A percentile compares a stretch with the other conserved stretches of the same genome.
Conservation (phyloP, 2,797 vertebrate genomes). For the Onychomys leucogaster region DNA sequence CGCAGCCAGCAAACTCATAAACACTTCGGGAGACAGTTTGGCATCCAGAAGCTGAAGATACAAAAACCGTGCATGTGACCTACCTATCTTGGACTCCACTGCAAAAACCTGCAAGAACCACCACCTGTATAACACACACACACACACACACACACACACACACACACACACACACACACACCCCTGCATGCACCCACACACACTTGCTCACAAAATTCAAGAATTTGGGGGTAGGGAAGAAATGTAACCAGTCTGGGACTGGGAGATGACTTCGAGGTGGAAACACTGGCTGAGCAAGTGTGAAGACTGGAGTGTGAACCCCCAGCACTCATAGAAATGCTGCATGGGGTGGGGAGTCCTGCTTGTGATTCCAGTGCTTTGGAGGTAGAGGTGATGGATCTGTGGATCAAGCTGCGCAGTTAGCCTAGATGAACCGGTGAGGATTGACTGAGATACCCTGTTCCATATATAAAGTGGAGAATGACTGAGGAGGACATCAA, state of each 20-base stretch:
- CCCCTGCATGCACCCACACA: neutral
- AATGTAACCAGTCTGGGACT: neutral
- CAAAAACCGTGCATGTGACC: neutral
- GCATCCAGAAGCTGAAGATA: neutral
- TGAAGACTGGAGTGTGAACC: neutral
- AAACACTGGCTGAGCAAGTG: neutral
- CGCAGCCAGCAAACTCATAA: neutral
- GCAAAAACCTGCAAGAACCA: neutral
- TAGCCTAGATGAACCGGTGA: neutral
- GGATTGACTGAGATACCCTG: neutral
- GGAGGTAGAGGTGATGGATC: neutral
- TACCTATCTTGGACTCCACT: neutral
- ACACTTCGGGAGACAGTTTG: neutral
- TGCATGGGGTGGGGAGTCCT: neutral
- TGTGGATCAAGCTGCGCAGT: neutral
- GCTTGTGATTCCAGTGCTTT: neutral
- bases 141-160: neutral
- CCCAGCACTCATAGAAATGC: neutral
- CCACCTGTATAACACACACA: neutral
- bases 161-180: neutral
- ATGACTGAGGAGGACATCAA: neutral
- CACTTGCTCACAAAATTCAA: neutral
- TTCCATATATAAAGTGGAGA: neutral
- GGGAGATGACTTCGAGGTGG: neutral
- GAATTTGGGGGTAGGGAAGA: neutral